Evolutionary conservation across 92 coral and sea anemone genomes (phyloP).

Genomic region (Scolanthus callimorphus): DNA sequence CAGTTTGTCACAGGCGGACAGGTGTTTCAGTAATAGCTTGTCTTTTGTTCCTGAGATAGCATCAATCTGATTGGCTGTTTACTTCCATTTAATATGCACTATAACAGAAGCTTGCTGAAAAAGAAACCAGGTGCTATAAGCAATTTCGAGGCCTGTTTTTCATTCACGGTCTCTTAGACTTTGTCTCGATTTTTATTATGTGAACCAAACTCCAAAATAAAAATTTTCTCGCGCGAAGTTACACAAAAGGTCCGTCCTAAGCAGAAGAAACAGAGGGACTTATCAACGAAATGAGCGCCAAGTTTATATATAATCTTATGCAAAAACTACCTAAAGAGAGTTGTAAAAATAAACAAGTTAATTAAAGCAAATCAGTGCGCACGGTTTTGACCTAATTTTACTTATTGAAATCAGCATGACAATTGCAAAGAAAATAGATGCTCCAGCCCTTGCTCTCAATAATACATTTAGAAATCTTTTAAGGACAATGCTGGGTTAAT

Average conservation of each 20-base stretch:
- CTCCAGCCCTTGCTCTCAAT: too few relatives aligned
- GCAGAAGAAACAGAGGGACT: too few relatives aligned
- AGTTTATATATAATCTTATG: too few relatives aligned
- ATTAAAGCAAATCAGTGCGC: not conserved
- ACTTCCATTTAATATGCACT: constrained; percentile 37
- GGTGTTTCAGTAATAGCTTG: constrained; percentile 12
- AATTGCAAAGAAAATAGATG: too few relatives aligned
- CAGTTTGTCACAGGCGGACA: not conserved
- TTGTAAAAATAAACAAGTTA: not conserved
- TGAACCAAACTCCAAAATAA: too few relatives aligned
- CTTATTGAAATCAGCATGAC: too few relatives aligned
- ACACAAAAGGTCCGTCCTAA: too few relatives aligned
- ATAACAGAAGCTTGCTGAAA: constrained; percentile 28
- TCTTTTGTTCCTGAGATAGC: constrained; percentile 3
- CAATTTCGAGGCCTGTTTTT: constrained; percentile 7
- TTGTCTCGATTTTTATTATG: not conserved
- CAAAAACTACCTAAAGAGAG: too few relatives aligned
- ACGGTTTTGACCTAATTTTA: constrained; percentile 8
- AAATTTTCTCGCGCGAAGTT: too few relatives aligned
- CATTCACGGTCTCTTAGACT: constrained; percentile 8
- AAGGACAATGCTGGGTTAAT: too few relatives aligned
- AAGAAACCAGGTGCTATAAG: constrained; percentile 47
- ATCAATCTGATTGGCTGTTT: constrained; percentile 47
- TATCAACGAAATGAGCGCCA: too few relatives aligned
- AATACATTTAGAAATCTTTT: too few relatives aligned